Evolutionary conservation across 2,113 vertebrate genomes (phyloP).

Genomic region (Labeo catla): DNA sequence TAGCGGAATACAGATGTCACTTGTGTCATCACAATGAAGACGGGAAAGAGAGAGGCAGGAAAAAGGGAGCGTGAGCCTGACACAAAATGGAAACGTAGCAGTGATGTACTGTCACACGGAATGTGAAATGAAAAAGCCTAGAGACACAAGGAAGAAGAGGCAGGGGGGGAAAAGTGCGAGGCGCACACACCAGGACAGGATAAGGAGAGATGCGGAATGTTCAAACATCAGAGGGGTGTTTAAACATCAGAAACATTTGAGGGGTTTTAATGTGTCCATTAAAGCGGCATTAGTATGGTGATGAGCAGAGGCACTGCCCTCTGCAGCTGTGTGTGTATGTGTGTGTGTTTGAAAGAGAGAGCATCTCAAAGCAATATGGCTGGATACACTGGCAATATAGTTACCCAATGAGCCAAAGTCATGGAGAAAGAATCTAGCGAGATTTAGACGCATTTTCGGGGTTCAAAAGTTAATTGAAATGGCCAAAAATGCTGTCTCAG

Average conservation of each 20-base stretch:
- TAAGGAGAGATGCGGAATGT: constrained; percentile 19
- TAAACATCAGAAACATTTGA: constrained; percentile 61
- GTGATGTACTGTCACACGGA: background rate
- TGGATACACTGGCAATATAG: background rate
- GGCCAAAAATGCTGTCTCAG: background rate
- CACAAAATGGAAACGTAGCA: constrained; percentile 17
- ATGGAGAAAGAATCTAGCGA: background rate
- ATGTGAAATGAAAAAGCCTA: background rate
- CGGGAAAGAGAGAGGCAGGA: background rate
- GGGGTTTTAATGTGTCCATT: constrained; percentile 61
- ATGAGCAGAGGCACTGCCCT: constrained; percentile 43
- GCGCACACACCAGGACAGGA: background rate
- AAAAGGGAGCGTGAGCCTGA: constrained; percentile 20
- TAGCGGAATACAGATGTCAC: constrained; percentile 53
- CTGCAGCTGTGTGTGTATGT: constrained; percentile 23
- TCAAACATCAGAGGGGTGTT: constrained; percentile 33
- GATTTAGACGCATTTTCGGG: background rate
- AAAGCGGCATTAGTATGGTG: constrained; percentile 63
- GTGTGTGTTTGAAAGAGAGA: background rate
- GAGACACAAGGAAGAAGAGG: constrained; percentile 10
- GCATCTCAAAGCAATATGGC: background rate
- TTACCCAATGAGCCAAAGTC: background rate
- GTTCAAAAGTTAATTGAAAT: background rate
- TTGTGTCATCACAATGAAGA: constrained; percentile 4
- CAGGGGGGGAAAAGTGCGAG: background rate